Evolutionary conservation across 2,113 vertebrate genomes (phyloP), one percentile per base, ranked within the genome.

Genomic region (Petrocephalus microphthalmus): DNA sequence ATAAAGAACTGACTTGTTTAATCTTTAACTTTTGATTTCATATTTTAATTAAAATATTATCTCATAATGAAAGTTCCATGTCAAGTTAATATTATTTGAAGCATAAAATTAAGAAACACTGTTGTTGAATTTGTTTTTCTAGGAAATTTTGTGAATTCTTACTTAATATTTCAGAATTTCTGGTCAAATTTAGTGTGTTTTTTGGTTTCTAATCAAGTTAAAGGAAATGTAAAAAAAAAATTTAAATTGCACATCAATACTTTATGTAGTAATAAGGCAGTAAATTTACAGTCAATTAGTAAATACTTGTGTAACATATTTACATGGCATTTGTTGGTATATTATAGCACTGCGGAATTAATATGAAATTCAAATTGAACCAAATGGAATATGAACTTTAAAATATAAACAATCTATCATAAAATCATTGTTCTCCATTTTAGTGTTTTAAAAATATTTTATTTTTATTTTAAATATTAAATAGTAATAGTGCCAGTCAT

Each of bases 11-110:
- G 33, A 45, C 37, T 83, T 88, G 10, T 83, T 88, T 88, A 84
- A 81, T 84, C 53, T 64, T 64, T 33, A 84, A 64, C 22, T 88
- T 88, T 88, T 84, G 84, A 88, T 84, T 88, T 37, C 15, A 42
- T 22, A 29, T 6, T 88, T 88, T 84, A 84, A 84, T 88, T 88
- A 88, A 84, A 88, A 84, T 60, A 88, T 88, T 88, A 88, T 88
- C 87, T 49, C 51, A 22, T 84, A 56, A 88, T 84, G 78, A 84
- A 54, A 56, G 74, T 84, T 88, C 47, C 52, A 33, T 88, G 87
- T 88, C 54, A 82, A 88, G 52, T 67, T 42, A 54, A 60, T 88
- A 83, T 54, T 88, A 64, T 88, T 84, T 84, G 42, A 88, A 88
- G 78, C 54, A 88, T 17, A 60, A 84, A 47, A 42, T 88, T 84